These are phyloP conservation scores for Zaprionus taronus DNA, from an alignment of 1,140 invertebrate species.

Conservation along the genomic window DNA sequence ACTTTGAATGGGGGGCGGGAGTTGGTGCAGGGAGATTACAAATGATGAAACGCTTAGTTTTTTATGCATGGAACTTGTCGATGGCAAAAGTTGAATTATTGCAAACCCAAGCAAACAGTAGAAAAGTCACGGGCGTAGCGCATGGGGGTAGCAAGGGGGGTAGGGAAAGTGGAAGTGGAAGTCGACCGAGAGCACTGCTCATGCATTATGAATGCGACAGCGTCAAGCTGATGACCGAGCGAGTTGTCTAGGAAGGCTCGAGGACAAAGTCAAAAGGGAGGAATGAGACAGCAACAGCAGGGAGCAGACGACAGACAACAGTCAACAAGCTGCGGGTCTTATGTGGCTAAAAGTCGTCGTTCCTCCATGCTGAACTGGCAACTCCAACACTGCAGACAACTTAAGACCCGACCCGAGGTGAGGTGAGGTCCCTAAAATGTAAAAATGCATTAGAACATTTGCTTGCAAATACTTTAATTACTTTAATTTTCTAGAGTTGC, in stretches of 20 bases:
- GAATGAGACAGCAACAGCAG: not conserved
- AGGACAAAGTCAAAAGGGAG: not conserved
- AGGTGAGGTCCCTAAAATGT: not conserved
- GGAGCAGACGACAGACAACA: slow-evolving; percentile 11
- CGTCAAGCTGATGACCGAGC: not conserved
- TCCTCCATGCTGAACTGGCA: not conserved
- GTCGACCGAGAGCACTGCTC: slow-evolving; percentile 1
- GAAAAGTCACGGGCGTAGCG: not conserved
- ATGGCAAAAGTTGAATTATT: slow-evolving; percentile 53
- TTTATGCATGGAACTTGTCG: slow-evolving; percentile 54
- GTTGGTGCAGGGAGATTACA: slow-evolving; percentile 10
- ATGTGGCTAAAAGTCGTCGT: slow-evolving; percentile 24
- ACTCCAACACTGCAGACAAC: not conserved
- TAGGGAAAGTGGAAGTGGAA: not conserved
- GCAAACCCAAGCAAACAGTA: slow-evolving; percentile 16
- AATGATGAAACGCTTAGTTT: slow-evolving; percentile 54
- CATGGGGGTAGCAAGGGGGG: not conserved
- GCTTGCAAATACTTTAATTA: not conserved
- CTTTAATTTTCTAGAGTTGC: not conserved
- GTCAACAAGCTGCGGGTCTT: slow-evolving; percentile 24
- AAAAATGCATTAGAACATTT: not conserved
- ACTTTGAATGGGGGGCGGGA: not conserved
- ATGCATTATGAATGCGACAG: slow-evolving; percentile 44
- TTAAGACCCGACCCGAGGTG: not conserved
- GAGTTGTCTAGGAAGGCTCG: not conserved